phyloP scores from a whole-genome alignment of 2,113 vertebrate genomes.

The Cochlearius cochlearius region DNA sequence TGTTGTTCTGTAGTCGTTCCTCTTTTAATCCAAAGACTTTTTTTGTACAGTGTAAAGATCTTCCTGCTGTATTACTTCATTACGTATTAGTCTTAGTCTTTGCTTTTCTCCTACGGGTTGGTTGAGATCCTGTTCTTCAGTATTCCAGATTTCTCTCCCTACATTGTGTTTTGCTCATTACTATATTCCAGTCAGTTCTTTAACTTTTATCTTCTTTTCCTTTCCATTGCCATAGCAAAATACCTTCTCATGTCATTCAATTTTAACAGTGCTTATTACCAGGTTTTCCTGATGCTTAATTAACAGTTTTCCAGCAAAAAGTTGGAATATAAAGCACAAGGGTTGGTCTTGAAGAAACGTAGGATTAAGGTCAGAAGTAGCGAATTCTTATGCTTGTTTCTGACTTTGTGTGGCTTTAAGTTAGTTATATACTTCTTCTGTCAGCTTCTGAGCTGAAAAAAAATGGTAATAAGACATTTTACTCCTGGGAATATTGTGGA shows the following conservation, averaged over 20 bases:
- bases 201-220: not conserved
- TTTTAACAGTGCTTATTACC: not conserved
- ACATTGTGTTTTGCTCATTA: not conserved
- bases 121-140: not conserved
- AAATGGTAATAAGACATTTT: not conserved
- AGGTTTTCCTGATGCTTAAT: not conserved
- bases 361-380: not conserved
- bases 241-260: not conserved
- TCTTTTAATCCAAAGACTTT: not conserved
- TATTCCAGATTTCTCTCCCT: not conserved
- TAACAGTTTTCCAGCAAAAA: not conserved
- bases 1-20: not conserved
- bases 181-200: not conserved
- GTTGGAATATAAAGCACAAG: not conserved
- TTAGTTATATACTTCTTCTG: not conserved
- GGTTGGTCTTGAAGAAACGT: not conserved
- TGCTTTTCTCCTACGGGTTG: not conserved
- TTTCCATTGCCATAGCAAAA: not conserved
- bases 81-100: not conserved
- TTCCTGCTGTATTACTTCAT: not conserved
- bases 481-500: not conserved
- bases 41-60: not conserved
- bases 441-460: not conserved
- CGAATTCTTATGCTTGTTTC: not conserved
- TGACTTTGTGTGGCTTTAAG: not conserved